A percentile compares a stretch with the other conserved stretches of the same genome.
Conservation (phyloP, 2,888 invertebrate genomes). For the Polydrusus tereticollis region DNA sequence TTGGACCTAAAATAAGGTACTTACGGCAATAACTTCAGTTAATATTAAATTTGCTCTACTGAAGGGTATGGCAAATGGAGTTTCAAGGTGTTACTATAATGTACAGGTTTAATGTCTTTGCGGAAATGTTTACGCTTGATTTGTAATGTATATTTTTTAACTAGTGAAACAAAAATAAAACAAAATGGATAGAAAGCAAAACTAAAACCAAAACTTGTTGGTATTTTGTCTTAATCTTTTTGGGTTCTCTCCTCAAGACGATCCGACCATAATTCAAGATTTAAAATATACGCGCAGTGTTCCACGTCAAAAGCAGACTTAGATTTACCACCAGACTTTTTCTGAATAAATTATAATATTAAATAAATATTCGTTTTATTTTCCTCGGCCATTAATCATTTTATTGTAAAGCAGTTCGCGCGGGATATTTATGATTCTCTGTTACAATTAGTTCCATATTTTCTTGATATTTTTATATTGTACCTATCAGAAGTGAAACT, state of each 20-base stretch:
- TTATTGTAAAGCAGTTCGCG: constrained; percentile 59
- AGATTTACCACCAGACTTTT: constrained; percentile 61
- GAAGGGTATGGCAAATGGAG: too few species aligned
- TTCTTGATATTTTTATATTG: constrained; percentile 41
- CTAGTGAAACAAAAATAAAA: not conserved
- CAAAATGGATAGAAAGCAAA: not conserved
- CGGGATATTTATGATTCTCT: constrained; percentile 54
- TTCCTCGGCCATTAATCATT: constrained; percentile 56
- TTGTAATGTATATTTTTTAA: too few species aligned
- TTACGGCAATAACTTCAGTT: too few species aligned
- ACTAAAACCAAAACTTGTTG: constrained; percentile 10
- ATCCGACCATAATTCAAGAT: constrained; percentile 60
- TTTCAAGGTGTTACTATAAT: too few species aligned
- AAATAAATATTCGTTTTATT: constrained; percentile 60
- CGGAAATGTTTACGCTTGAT: not conserved
- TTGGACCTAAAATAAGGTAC: too few species aligned
- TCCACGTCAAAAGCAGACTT: constrained; percentile 60
- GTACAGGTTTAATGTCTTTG: too few species aligned
- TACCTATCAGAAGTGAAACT: constrained; percentile 6
- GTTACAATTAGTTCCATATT: constrained; percentile 50
- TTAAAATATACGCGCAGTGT: constrained; percentile 63
- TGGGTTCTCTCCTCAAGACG: constrained; percentile 48
- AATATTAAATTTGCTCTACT: too few species aligned
- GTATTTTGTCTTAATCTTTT: constrained; percentile 44
- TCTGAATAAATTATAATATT: constrained; percentile 63